Evolutionary conservation across 2,797 vertebrate species (phyloP).

Genomic region (Meriones psammophilus): DNA sequence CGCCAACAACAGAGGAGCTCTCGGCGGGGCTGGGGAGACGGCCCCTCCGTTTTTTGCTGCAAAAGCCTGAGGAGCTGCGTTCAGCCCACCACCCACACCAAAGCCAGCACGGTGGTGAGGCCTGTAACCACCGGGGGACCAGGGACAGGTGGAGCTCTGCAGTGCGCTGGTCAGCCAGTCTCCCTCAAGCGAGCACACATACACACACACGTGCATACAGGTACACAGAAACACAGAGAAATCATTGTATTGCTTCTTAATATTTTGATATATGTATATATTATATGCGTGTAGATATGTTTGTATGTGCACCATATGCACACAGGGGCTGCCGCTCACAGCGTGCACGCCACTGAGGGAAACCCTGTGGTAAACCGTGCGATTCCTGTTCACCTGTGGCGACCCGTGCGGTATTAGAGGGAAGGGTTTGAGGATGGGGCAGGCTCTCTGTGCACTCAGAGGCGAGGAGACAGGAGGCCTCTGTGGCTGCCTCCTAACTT

Average conservation of each 20-base stretch:
- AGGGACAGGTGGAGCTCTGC: background rate
- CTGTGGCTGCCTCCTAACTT: background rate
- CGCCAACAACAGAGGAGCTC: background rate
- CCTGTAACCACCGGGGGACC: background rate
- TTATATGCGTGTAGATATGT: background rate
- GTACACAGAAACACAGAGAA: background rate
- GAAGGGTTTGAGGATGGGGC: background rate
- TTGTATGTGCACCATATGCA: background rate
- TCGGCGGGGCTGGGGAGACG: background rate
- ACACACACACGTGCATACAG: no score
- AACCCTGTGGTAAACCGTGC: no score
- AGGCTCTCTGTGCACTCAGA: background rate
- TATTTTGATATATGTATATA: background rate
- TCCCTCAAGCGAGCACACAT: background rate
- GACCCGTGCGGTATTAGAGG: rapidly evolving
- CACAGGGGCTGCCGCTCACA: background rate
- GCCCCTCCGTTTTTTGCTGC: background rate
- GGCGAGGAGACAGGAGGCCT: background rate
- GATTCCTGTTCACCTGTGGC: background rate
- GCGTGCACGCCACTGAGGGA: background rate
- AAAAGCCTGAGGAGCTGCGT: background rate
- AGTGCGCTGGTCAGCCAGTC: no score
- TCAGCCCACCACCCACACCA: background rate
- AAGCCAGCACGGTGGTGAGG: background rate
- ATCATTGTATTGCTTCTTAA: background rate